Conservation (phyloP, 2,113 vertebrate genomes). For the Taxidea taxus region DNA sequence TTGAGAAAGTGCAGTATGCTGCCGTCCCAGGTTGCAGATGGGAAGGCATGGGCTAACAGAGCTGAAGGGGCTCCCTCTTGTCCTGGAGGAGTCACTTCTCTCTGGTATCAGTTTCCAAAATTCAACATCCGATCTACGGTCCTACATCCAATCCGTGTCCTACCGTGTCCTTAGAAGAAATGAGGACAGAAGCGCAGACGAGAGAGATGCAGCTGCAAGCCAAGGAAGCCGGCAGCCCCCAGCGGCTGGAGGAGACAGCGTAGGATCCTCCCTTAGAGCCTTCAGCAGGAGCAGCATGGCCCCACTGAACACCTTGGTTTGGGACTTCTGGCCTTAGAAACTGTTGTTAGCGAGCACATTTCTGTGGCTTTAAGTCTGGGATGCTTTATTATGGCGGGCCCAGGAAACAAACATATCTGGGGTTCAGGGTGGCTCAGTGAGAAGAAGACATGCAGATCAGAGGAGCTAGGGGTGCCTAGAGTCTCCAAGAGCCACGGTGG, state of each 20-base stretch:
- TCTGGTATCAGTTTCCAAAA: neutral
- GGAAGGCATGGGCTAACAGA: neutral
- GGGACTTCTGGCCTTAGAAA: neutral
- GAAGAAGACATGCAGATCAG: neutral
- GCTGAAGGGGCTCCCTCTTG: neutral
- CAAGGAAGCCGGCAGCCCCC: neutral
- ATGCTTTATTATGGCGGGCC: neutral
- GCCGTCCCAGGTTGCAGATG: fast-evolving
- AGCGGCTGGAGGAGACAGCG: neutral
- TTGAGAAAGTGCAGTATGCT: neutral
- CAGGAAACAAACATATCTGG: neutral
- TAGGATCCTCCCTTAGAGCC: neutral
- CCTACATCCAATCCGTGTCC: neutral
- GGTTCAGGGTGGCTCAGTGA: neutral
- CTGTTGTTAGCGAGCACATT: too few species aligned
- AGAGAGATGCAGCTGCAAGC: neutral
- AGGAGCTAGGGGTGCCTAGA: neutral
- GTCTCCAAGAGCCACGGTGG: neutral
- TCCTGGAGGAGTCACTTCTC: neutral
- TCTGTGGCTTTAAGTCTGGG: neutral
- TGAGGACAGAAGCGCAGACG: neutral
- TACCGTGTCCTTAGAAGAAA: neutral
- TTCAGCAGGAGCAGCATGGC: neutral
- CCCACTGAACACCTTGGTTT: neutral
- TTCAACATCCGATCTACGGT: neutral